These are phyloP conservation scores for Eriocheir sinensis DNA, from an alignment of 1,140 invertebrate species.

Conservation along the genomic window DNA sequence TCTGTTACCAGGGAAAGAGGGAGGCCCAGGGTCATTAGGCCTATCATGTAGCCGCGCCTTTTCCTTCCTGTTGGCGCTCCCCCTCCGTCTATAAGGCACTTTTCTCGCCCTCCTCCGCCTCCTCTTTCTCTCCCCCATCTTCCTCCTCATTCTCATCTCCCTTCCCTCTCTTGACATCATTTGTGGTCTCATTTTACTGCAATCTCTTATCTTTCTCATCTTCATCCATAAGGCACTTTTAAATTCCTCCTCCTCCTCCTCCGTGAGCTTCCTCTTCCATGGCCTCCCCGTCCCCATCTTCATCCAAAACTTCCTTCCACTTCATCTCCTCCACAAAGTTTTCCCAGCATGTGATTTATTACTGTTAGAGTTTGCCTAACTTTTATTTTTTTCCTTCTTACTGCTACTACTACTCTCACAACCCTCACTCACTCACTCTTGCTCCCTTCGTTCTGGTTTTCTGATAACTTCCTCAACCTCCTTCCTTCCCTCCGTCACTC, in stretches of 20 bases:
- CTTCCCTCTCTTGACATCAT: no score
- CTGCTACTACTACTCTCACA: no score
- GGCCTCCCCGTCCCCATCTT: no score
- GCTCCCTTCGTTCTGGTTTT: no score
- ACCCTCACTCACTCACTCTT: no score
- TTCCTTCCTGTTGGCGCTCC: neutral
- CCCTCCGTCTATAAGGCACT: neutral
- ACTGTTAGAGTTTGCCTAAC: neutral
- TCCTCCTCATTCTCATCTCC: neutral
- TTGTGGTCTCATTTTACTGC: no score
- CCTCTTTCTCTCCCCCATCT: neutral
- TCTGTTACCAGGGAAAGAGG: neutral
- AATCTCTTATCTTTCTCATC: slow-evolving; percentile 7
- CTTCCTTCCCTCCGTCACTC: neutral
- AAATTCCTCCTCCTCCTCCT: no score
- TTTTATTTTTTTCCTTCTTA: neutral
- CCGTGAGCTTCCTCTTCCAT: no score
- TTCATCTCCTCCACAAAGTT: no score
- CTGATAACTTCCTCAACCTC: neutral
- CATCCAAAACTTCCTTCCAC: neutral
- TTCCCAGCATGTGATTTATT: neutral
- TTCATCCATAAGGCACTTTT: no score
- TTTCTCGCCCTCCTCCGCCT: no score
- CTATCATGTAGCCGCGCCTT: slow-evolving; percentile 12
- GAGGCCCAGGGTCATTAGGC: neutral